A percentile compares a stretch with the other conserved stretches of the same genome.
phyloP scores from a whole-genome alignment of 2,113 vertebrate genomes.

The Solenodon paradoxus region DNA sequence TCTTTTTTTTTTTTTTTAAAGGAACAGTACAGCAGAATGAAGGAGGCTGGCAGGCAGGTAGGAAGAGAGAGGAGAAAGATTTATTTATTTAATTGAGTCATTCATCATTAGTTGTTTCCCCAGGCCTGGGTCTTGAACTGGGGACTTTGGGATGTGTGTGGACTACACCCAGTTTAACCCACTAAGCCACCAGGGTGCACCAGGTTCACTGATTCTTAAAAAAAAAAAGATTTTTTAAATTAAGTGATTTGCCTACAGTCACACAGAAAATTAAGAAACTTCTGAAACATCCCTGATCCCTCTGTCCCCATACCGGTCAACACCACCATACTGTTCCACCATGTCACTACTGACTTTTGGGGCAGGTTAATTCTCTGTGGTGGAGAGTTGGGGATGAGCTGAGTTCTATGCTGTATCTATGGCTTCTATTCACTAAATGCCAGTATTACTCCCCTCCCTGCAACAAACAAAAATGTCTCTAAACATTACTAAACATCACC shows the following conservation, averaged over 20 bases:
- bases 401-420: background rate
- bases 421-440: background rate
- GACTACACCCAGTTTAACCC: too few species aligned
- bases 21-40: too few species aligned
- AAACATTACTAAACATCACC: background rate
- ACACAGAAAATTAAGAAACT: background rate
- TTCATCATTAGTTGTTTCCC: too few species aligned
- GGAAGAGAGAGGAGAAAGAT: too few species aligned
- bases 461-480: background rate
- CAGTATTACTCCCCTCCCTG: background rate
- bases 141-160: too few species aligned
- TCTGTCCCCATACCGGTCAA: background rate
- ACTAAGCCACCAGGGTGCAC: too few species aligned
- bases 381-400: too few species aligned
- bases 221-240: constrained; percentile 24
- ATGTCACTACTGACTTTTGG: background rate
- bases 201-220: background rate
- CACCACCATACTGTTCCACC: background rate
- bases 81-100: too few species aligned
- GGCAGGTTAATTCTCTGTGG: background rate
- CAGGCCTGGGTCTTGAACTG: too few species aligned
- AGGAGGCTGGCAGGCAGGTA: too few species aligned
- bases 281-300: background rate
- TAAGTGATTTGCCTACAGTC: background rate
- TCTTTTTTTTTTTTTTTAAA: too few species aligned